Evolutionary conservation across 2,113 vertebrate genomes (phyloP).

Genomic region (Hydropotes inermis): DNA sequence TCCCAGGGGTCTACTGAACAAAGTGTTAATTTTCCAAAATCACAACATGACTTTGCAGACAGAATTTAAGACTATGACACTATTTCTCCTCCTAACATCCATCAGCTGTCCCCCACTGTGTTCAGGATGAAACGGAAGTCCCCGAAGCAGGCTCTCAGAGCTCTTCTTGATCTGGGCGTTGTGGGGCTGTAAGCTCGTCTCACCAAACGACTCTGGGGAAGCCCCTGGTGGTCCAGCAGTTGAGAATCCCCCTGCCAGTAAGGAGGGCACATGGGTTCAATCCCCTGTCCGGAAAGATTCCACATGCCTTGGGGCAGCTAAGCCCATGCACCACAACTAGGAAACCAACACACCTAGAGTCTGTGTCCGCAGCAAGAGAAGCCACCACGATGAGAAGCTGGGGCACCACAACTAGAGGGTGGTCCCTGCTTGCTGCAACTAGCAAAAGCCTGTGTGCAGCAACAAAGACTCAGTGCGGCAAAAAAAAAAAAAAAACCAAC

Average conservation of each 20-base stretch:
- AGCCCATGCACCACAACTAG: background rate
- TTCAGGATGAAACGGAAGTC: background rate
- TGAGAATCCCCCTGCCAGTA: background rate
- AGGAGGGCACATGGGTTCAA: background rate
- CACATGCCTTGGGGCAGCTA: background rate
- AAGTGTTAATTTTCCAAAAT: background rate
- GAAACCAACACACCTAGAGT: background rate
- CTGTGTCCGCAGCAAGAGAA: background rate
- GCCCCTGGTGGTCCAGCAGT: background rate
- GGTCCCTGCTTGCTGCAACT: background rate
- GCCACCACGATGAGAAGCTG: accelerated
- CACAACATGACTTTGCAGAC: background rate
- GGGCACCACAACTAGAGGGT: background rate
- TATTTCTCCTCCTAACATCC: background rate
- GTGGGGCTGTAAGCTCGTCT: background rate
- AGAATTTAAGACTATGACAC: background rate
- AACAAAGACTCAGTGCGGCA: background rate
- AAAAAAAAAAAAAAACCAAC: background rate
- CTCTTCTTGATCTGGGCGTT: background rate
- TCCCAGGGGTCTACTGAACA: background rate
- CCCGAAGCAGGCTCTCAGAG: background rate
- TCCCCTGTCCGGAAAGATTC: background rate
- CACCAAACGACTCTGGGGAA: background rate
- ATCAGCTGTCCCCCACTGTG: background rate
- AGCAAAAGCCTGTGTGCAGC: background rate